Percentiles rank a stretch among this genome's conserved stretches.
These are phyloP conservation scores for Nyctalus aviator DNA, from an alignment of 2,797 vertebrate genomes.

Conservation along the genomic window DNA sequence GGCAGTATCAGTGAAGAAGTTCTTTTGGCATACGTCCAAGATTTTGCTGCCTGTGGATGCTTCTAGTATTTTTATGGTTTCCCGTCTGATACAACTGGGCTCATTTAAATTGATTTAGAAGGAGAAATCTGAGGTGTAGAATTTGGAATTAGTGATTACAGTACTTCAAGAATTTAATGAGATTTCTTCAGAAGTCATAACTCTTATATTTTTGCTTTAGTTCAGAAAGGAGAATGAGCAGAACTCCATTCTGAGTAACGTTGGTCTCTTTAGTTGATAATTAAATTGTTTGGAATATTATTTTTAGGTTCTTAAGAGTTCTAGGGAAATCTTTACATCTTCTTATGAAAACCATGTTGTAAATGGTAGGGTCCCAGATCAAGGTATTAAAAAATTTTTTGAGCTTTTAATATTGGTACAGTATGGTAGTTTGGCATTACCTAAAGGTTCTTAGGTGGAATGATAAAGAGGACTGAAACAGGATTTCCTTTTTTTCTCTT, in stretches of 20 bases:
- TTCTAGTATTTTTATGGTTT: no score
- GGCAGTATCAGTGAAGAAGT: no score
- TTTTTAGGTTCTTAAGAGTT: slow-evolving; percentile 21
- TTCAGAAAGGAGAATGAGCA: slow-evolving; percentile 44
- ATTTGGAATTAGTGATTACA: slow-evolving; percentile 26
- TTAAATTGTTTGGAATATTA: slow-evolving; percentile 43
- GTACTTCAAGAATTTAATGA: not conserved
- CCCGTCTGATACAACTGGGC: not conserved
- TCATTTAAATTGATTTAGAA: slow-evolving; percentile 46
- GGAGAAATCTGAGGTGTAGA: not conserved
- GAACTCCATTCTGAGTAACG: not conserved
- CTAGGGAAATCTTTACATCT: slow-evolving; percentile 42
- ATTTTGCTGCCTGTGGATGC: no score
- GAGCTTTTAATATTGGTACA: not conserved
- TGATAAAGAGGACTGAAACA: not conserved
- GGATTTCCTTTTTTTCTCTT: not conserved
- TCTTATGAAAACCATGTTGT: not conserved
- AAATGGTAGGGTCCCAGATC: not conserved
- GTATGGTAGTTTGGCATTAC: not conserved
- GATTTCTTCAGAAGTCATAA: not conserved
- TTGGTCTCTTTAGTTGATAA: slow-evolving; percentile 33
- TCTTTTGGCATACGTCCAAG: no score
- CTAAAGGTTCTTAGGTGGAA: not conserved
- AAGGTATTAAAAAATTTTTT: not conserved
- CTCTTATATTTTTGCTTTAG: slow-evolving; percentile 50